Percentiles rank a stretch among this genome's conserved stretches.
phyloP scores from a whole-genome alignment of 2,113 vertebrate genomes.

The Leucoraja erinaceus region DNA sequence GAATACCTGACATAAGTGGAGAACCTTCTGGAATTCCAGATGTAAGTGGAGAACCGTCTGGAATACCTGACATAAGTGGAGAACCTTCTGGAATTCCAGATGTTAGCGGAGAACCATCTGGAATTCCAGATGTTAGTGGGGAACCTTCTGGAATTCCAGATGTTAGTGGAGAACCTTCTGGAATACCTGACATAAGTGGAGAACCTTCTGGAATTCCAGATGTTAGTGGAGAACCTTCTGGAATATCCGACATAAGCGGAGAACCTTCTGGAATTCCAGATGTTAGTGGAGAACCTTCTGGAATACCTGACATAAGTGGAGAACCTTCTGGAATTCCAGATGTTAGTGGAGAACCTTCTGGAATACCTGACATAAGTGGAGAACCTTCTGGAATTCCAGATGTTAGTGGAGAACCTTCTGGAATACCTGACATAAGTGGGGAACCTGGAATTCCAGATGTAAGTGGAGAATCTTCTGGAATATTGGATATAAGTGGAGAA shows the following conservation, averaged over 20 bases:
- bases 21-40: neutral
- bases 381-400: constrained; percentile 49
- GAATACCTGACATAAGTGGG: constrained; percentile 39
- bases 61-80: neutral
- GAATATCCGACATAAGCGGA: constrained; percentile 40
- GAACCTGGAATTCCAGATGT: constrained; percentile 41
- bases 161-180: constrained; percentile 44
- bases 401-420: constrained; percentile 55
- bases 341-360: neutral
- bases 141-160: constrained; percentile 45
- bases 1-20: neutral
- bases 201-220: constrained; percentile 42
- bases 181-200: constrained; percentile 43
- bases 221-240: constrained; percentile 47
- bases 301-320: neutral
- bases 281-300: too few species aligned
- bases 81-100: neutral
- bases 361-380: neutral
- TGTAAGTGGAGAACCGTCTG: neutral
- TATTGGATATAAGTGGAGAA: constrained; percentile 47
- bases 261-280: constrained; percentile 44
- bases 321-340: neutral
- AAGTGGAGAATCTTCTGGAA: constrained; percentile 47
- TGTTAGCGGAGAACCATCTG: neutral
- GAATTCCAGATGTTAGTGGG: neutral